phyloP scores from a whole-genome alignment of 1,140 invertebrate genomes.

The Bilobella aurantiaca region DNA sequence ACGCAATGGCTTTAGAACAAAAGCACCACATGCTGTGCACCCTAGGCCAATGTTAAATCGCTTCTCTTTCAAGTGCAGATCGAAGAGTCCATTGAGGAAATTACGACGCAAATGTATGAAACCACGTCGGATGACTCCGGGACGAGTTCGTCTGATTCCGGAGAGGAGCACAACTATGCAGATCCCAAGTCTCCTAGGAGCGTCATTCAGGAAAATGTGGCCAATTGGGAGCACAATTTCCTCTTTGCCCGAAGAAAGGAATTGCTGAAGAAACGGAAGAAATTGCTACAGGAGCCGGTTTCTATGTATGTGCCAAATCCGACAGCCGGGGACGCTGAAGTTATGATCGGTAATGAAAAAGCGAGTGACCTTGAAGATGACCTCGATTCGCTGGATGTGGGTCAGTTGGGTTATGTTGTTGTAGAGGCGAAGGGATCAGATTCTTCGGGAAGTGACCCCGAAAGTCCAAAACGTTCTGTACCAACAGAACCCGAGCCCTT shows the following conservation, averaged over 20 bases:
- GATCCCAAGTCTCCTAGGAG: not conserved
- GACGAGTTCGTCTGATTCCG: not conserved
- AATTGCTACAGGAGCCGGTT: not conserved
- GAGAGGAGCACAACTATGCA: not conserved
- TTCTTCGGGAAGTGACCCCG: not conserved
- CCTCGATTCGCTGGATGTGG: not conserved
- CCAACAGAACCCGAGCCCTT: not conserved
- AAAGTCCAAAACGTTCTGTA: not conserved
- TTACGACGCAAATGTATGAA: constrained; percentile 2
- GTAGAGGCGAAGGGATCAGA: not conserved
- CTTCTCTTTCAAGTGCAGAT: constrained; percentile 3
- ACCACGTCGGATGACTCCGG: not conserved
- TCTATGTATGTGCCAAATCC: constrained; percentile 8
- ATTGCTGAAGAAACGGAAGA: not conserved
- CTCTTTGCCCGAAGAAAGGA: not conserved
- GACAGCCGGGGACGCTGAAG: not conserved
- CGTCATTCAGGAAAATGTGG: not conserved
- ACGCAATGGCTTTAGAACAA: not conserved
- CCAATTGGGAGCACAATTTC: constrained; percentile 5
- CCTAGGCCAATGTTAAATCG: not conserved
- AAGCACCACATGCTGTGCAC: too few species aligned
- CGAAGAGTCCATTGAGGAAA: constrained; percentile 11
- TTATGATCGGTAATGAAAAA: constrained; percentile 5
- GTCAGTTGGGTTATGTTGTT: not conserved
- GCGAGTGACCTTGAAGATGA: constrained; percentile 5